Evolutionary conservation across 1,140 invertebrate species (phyloP).

Genomic region (Drosophila sulfurigaster): DNA sequence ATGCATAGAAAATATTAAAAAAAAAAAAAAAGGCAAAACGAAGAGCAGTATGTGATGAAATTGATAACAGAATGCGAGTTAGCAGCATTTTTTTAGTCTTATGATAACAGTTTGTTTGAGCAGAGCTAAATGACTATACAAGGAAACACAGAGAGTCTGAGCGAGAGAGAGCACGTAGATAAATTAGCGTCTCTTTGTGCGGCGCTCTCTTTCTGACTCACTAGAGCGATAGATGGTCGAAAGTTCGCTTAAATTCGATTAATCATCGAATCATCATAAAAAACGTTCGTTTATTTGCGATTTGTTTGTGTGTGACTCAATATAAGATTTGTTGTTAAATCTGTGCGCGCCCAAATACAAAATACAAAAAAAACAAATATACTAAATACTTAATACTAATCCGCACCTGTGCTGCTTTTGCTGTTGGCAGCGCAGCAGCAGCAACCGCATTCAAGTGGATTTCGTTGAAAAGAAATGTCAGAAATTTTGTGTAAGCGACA

Average conservation of each 20-base stretch:
- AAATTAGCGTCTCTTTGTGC: conserved; percentile 10
- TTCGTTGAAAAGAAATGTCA: conserved; percentile 36
- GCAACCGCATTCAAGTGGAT: conserved; percentile 62
- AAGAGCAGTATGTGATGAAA: conserved; percentile 48
- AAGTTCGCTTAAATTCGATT: conserved; percentile 55
- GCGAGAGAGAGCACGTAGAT: neutral
- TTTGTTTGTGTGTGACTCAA: conserved; percentile 31
- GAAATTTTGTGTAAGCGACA: conserved; percentile 47
- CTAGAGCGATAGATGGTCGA: conserved; percentile 41
- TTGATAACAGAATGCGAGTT: conserved; percentile 46
- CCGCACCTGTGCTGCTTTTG: conserved; percentile 43
- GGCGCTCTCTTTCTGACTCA: conserved; percentile 55
- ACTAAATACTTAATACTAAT: neutral
- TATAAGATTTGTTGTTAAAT: conserved; percentile 10
- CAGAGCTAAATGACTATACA: conserved; percentile 10
- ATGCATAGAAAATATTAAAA: conserved; percentile 38
- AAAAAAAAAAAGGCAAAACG: conserved; percentile 46
- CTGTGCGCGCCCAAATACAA: neutral
- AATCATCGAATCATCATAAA: conserved; percentile 60
- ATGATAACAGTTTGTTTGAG: conserved; percentile 54
- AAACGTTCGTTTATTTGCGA: conserved; percentile 27
- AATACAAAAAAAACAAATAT: too few species aligned
- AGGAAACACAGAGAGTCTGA: neutral
- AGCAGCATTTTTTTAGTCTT: conserved; percentile 16
- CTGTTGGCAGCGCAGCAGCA: neutral